These are phyloP conservation scores for Virgularia gustaviana DNA, from an alignment of 92 coral and sea anemone species.

Conservation along the genomic window DNA sequence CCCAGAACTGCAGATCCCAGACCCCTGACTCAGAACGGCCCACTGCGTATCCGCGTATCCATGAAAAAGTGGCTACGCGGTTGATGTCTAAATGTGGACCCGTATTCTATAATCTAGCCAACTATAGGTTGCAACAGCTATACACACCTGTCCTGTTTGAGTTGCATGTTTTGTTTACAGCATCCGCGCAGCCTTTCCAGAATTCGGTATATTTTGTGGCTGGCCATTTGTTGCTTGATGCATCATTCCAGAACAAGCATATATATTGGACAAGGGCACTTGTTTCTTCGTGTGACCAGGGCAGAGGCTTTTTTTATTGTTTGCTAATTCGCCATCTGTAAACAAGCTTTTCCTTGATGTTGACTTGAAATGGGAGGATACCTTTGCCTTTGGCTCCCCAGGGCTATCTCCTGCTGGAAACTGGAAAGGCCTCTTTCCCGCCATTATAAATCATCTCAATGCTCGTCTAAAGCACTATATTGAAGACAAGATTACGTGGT, in stretches of 20 bases:
- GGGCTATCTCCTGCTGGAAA: constrained; percentile 43
- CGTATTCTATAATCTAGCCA: too few species aligned
- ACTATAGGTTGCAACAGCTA: too few species aligned
- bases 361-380: not conserved
- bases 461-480: not conserved
- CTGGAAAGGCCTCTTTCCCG: constrained; percentile 43
- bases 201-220: constrained; percentile 40
- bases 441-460: constrained; percentile 8
- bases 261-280: constrained; percentile 51
- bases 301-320: not conserved
- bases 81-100: too few species aligned
- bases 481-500: constrained; percentile 2
- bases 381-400: constrained; percentile 36
- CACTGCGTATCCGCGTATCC: too few species aligned
- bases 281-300: constrained; percentile 44
- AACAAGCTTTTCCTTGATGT: constrained; percentile 28
- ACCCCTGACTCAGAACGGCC: too few species aligned
- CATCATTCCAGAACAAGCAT: constrained; percentile 55
- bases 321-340: not conserved
- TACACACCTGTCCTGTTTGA: constrained; percentile 55
- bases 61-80: too few species aligned
- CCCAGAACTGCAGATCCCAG: too few species aligned
- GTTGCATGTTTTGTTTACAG: constrained; percentile 52
- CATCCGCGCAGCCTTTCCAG: constrained; percentile 52
- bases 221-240: constrained; percentile 53